phyloP scores from a whole-genome alignment of 1,140 invertebrate genomes.

The Drosophila jambulina region DNA sequence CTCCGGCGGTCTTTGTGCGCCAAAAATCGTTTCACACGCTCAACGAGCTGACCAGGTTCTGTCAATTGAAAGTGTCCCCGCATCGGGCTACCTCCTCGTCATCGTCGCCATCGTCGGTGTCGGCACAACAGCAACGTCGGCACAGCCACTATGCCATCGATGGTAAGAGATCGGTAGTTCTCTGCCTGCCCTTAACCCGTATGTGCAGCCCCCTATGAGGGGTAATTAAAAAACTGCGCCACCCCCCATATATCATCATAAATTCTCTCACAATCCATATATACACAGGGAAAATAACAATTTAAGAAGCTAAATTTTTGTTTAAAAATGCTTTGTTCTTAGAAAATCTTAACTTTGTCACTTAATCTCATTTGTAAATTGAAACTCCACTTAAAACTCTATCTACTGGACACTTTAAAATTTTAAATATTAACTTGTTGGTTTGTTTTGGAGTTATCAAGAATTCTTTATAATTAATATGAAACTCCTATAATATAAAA shows the following conservation, averaged over 20 bases:
- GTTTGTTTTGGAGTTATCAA: neutral
- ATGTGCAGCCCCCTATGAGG: slow-evolving; percentile 38
- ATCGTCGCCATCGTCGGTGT: slow-evolving; percentile 3
- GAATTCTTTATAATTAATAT: neutral
- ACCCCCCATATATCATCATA: slow-evolving; percentile 23
- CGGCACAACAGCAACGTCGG: slow-evolving; percentile 36
- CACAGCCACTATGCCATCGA: slow-evolving; percentile 56
- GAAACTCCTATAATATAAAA: neutral
- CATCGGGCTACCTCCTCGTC: slow-evolving; percentile 15
- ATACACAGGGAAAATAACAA: slow-evolving; percentile 4
- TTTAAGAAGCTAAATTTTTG: neutral
- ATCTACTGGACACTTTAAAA: neutral
- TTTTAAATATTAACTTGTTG: neutral
- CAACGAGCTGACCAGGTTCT: slow-evolving; percentile 78
- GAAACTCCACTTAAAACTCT: neutral
- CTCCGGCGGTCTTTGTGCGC: slow-evolving; percentile 76
- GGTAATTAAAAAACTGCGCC: slow-evolving; percentile 48
- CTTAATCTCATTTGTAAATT: neutral
- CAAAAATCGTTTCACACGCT: slow-evolving; percentile 85
- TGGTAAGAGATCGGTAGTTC: slow-evolving; percentile 62
- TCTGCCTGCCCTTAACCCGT: slow-evolving; percentile 37
- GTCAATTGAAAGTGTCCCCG: slow-evolving; percentile 69
- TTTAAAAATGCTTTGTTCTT: neutral
- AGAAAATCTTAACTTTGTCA: neutral
- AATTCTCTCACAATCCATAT: slow-evolving; percentile 37